Evolutionary conservation across 2,888 invertebrate species (phyloP).

Genomic region (Cephus spinipes): DNA sequence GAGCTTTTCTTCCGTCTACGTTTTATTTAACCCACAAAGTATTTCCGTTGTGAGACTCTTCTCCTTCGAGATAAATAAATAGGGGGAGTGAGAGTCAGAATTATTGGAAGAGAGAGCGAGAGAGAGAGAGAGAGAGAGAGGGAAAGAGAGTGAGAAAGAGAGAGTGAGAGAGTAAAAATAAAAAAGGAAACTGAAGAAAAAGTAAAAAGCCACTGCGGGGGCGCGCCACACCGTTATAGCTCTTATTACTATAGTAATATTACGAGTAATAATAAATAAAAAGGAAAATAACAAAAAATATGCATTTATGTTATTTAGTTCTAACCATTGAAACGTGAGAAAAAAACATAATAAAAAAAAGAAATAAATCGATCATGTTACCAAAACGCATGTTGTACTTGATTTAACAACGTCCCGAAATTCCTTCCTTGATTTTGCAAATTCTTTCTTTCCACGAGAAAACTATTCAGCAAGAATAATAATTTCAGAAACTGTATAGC

Average conservation of each 20-base stretch:
- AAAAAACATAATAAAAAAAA: conserved; percentile 33
- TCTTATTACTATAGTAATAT: conserved; percentile 57
- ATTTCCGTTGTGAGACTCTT: conserved; percentile 35
- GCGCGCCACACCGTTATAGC: conserved; percentile 59
- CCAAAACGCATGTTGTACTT: conserved; percentile 31
- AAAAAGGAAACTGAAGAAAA: conserved; percentile 16
- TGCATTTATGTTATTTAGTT: conserved; percentile 66
- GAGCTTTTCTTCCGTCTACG: conserved; percentile 36
- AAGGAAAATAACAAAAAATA: conserved; percentile 54
- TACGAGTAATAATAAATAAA: conserved; percentile 56
- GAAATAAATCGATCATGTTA: conserved; percentile 64
- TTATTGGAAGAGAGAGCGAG: background rate
- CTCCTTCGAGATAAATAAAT: background rate
- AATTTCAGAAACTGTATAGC: background rate
- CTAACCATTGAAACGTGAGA: conserved; percentile 48
- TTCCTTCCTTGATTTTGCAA: background rate
- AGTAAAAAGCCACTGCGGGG: conserved; percentile 40
- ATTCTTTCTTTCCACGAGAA: background rate
- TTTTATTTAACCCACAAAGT: conserved; percentile 39
- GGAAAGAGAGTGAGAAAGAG: conserved; percentile 8
- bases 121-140: conserved; percentile 14
- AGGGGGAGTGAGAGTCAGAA: background rate
- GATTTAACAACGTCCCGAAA: background rate
- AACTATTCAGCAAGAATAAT: background rate
- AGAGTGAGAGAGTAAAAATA: conserved; percentile 14